Conservation (phyloP, 35 echinoderm and acorn worm genomes). For the Strongylocentrotus purpuratus region DNA sequence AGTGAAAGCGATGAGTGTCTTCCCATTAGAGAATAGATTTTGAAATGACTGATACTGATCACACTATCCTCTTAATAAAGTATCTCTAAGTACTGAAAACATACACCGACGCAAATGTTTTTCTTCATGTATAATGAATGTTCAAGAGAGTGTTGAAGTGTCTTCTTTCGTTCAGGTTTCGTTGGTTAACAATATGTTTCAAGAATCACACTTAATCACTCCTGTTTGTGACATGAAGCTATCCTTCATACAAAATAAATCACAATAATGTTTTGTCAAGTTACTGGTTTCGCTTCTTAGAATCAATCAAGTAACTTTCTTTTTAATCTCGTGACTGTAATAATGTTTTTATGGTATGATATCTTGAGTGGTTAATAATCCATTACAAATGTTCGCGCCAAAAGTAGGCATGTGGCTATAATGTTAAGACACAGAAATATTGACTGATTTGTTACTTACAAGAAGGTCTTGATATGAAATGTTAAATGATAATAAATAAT, state of each 20-base stretch:
- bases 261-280: not conserved
- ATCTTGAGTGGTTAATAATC: not conserved
- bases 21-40: not conserved
- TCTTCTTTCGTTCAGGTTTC: not conserved
- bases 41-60: not conserved
- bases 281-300: not conserved
- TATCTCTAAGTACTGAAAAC: not conserved
- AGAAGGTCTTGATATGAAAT: too few relatives aligned
- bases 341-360: too few relatives aligned
- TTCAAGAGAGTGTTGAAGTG: not conserved
- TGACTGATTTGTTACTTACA: too few relatives aligned
- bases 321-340: not conserved
- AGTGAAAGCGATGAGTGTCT: not conserved
- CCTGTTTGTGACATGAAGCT: not conserved
- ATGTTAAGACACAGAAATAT: too few relatives aligned
- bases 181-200: not conserved
- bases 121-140: not conserved
- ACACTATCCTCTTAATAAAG: too few relatives aligned
- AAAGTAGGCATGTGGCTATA: not conserved
- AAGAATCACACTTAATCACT: not conserved
- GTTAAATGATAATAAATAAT: too few relatives aligned
- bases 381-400: not conserved
- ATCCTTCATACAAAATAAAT: not conserved
- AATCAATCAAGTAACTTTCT: not conserved
- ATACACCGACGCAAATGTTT: not conserved